phyloP scores from a whole-genome alignment of 2,113 vertebrate genomes.

The Ivindomyrus marchei region DNA sequence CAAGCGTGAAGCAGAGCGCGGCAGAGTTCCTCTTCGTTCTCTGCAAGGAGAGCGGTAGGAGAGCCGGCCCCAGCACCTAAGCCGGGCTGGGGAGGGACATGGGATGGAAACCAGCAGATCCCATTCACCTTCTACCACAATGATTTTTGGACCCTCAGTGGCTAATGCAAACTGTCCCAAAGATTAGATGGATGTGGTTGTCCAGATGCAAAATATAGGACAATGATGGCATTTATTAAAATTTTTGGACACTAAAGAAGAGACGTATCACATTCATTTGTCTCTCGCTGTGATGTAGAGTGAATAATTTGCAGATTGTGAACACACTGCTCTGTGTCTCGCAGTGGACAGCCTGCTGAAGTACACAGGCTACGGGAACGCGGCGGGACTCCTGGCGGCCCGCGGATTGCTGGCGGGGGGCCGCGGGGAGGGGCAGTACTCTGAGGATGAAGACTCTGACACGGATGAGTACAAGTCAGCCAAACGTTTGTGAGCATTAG shows the following conservation, averaged over 20 bases:
- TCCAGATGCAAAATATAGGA: not conserved
- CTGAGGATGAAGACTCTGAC: constrained; percentile 91
- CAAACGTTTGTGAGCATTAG: constrained; percentile 71
- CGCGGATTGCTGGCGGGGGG: constrained; percentile 87
- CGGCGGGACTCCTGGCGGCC: constrained; percentile 84
- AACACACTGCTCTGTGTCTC: not conserved
- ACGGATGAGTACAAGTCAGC: constrained; percentile 95
- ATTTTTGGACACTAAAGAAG: not conserved
- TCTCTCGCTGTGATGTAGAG: not conserved
- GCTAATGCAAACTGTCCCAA: not conserved
- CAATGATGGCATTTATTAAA: not conserved
- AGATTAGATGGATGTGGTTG: not conserved
- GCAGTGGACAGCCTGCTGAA: constrained; percentile 94
- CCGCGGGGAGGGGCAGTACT: constrained; percentile 91
- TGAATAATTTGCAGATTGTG: not conserved
- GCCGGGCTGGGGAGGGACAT: not conserved
- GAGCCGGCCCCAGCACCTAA: not conserved
- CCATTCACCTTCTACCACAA: not conserved
- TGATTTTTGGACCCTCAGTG: not conserved
- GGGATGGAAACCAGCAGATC: not conserved
- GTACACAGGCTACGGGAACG: constrained; percentile 94
- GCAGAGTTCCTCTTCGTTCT: constrained; percentile 96
- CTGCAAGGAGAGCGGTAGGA: constrained; percentile 92
- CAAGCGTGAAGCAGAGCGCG: constrained; percentile 90
- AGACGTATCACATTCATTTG: not conserved